Conservation (phyloP, 1,140 invertebrate species). For the Pogonomyrmex californicus region DNA sequence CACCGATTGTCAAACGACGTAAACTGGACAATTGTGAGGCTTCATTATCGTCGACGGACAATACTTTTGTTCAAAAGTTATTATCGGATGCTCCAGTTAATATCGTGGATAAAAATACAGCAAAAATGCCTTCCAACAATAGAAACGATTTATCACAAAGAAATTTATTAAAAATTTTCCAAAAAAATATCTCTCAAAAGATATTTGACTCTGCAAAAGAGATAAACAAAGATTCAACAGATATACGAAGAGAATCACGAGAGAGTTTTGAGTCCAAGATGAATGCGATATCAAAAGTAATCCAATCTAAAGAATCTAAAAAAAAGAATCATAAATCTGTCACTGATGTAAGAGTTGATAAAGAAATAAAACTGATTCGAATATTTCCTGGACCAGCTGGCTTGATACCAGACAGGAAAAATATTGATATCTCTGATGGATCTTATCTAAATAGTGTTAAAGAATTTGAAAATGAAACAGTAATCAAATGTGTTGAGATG, state of each 20-base stretch:
- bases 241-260: neutral
- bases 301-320: neutral
- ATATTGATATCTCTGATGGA: conserved; percentile 22
- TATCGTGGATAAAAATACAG: neutral
- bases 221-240: neutral
- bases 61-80: neutral
- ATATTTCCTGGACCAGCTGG: conserved; percentile 86
- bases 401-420: conserved; percentile 77
- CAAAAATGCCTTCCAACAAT: neutral
- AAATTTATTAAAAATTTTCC: conserved; percentile 56
- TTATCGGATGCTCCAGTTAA: neutral
- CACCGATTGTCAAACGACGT: conserved; percentile 56
- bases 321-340: neutral
- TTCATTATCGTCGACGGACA: neutral
- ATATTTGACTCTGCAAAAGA: neutral
- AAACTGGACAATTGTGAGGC: conserved; percentile 47
- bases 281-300: conserved; percentile 49
- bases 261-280: conserved; percentile 27
- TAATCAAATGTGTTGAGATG: conserved; percentile 53
- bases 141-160: conserved; percentile 18
- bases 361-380: conserved; percentile 75
- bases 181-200: conserved; percentile 23
- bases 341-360: conserved; percentile 24
- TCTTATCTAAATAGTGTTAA: conserved; percentile 49
- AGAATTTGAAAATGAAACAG: conserved; percentile 49